Conservation (phyloP, 2,888 invertebrate species). For the Chrysodeixis includens region DNA sequence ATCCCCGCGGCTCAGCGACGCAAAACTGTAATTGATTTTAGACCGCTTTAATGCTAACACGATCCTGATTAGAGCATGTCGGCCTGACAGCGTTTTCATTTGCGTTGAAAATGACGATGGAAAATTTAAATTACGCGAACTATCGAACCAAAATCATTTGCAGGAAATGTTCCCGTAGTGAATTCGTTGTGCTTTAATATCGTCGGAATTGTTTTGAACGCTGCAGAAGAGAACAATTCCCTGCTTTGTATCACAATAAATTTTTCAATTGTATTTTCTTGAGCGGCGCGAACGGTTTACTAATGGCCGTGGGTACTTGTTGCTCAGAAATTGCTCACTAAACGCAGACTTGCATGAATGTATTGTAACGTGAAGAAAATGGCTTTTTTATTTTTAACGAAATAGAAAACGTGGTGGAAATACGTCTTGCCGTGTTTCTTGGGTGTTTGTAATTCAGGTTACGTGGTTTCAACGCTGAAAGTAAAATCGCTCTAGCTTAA, state of each 20-base stretch:
- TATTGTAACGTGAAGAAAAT: background rate
- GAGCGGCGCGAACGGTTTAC: background rate
- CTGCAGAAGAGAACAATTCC: background rate
- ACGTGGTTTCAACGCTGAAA: too few species aligned
- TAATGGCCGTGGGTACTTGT: slow-evolving; percentile 4
- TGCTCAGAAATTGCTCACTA: slow-evolving; percentile 1
- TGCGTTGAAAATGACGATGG: background rate
- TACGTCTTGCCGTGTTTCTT: too few species aligned
- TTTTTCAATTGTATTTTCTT: slow-evolving; percentile 2
- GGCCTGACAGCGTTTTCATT: background rate
- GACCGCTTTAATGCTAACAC: background rate
- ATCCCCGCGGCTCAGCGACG: background rate
- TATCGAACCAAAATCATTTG: background rate
- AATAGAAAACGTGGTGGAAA: too few species aligned
- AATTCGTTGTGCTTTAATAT: background rate
- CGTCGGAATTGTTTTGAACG: background rate
- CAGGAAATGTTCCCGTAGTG: too few species aligned
- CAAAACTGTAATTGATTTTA: background rate
- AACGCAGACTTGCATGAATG: slow-evolving; percentile 1
- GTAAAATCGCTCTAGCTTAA: too few species aligned
- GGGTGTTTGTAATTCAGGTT: too few species aligned
- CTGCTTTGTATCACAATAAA: background rate
- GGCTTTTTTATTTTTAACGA: too few species aligned
- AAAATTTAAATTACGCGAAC: too few species aligned
- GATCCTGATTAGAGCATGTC: background rate